Percentiles rank a stretch among this genome's conserved stretches.
Evolutionary conservation across 2,113 vertebrate genomes (phyloP).

Genomic region (Sinocyclocheilus rhinocerous): DNA sequence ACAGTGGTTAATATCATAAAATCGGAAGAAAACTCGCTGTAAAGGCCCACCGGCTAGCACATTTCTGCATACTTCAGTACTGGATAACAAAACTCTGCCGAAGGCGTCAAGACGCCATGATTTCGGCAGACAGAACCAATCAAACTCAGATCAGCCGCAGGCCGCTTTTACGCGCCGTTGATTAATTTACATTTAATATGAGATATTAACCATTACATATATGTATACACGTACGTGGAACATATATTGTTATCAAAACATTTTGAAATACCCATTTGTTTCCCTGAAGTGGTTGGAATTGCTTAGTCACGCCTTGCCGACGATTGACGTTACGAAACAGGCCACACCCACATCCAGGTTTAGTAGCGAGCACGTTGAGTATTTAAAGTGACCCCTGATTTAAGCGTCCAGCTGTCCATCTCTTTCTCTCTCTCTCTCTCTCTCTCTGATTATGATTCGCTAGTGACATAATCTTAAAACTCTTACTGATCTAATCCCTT

Average conservation of each 20-base stretch:
- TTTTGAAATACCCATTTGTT: constrained; percentile 10
- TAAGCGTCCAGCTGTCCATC: neutral
- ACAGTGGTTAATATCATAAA: constrained; percentile 46
- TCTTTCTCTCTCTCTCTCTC: neutral
- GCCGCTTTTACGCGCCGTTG: neutral
- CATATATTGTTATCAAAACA: neutral
- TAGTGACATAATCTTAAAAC: too few relatives aligned
- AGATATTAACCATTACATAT: neutral
- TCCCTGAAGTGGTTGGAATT: neutral
- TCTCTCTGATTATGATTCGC: too few relatives aligned
- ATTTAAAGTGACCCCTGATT: constrained; percentile 21
- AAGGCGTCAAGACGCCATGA: constrained; percentile 70
- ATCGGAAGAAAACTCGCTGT: constrained; percentile 57
- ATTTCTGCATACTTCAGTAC: constrained; percentile 75
- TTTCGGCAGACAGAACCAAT: constrained; percentile 60
- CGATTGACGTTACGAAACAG: constrained; percentile 20
- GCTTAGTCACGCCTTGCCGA: constrained; percentile 38
- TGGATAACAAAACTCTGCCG: constrained; percentile 66
- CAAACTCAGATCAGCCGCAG: constrained; percentile 29
- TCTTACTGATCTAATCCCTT: neutral
- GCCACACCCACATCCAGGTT: constrained; percentile 23
- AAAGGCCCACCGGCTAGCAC: constrained; percentile 70
- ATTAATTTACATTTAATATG: neutral
- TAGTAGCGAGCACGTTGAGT: neutral
- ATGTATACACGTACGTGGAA: neutral